Conservation (phyloP, 2,113 vertebrate genomes). For the Philantomba maxwellii region DNA sequence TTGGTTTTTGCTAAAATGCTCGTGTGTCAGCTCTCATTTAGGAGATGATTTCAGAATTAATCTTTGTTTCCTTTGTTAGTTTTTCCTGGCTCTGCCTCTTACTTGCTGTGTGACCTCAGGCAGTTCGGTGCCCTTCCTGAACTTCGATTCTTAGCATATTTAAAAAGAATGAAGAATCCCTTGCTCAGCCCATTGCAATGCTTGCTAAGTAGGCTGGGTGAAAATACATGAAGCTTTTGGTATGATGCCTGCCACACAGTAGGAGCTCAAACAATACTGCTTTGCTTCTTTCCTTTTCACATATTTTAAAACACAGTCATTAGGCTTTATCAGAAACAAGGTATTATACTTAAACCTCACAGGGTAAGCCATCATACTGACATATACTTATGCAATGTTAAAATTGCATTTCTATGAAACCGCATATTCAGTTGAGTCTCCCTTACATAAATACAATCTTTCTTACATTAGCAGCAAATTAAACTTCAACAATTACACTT, state of each 20-base stretch:
- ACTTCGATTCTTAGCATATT: neutral
- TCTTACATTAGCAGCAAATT: slow-evolving; percentile 51
- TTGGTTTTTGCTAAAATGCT: neutral
- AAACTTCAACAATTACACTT: slow-evolving; percentile 48
- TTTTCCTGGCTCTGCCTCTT: neutral
- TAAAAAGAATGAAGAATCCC: neutral
- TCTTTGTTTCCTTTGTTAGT: neutral
- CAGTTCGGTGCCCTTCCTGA: neutral
- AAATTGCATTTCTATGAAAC: slow-evolving; percentile 22
- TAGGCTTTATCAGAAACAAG: neutral
- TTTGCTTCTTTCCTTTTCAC: neutral
- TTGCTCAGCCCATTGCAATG: neutral
- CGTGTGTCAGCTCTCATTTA: neutral
- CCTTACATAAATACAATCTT: slow-evolving; percentile 38
- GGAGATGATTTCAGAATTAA: neutral
- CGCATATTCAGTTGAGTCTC: neutral
- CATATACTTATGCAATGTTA: neutral
- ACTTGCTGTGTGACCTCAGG: neutral
- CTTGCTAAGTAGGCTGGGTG: neutral
- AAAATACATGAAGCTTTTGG: neutral
- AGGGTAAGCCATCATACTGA: neutral
- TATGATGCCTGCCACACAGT: neutral
- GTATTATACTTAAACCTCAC: neutral
- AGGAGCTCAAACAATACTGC: neutral
- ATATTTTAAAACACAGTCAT: neutral